These are phyloP conservation scores for Pelecanus crispus DNA, from an alignment of 2,113 vertebrate genomes.

Conservation along the genomic window DNA sequence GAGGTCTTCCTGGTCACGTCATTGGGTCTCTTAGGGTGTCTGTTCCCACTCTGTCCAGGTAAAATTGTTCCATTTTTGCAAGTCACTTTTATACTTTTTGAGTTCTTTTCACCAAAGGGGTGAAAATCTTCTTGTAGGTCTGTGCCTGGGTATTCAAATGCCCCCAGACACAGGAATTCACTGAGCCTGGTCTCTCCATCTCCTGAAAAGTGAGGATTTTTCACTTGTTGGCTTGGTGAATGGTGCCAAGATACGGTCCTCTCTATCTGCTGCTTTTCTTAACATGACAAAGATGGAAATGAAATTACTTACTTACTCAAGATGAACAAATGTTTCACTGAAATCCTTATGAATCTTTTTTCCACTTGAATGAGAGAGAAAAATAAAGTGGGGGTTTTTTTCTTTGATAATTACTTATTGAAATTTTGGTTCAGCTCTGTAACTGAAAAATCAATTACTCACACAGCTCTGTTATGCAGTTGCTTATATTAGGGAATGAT, in stretches of 20 bases:
- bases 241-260: not conserved
- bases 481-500: not conserved
- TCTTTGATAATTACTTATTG: not conserved
- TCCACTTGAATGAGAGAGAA: not conserved
- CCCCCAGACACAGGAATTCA: not conserved
- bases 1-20: not conserved
- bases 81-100: not conserved
- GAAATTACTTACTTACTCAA: not conserved
- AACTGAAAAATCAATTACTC: constrained; percentile 8
- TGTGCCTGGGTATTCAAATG: not conserved
- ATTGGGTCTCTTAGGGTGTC: not conserved
- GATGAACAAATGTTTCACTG: not conserved
- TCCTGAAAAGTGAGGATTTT: not conserved
- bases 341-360: not conserved
- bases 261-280: not conserved
- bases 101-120: not conserved
- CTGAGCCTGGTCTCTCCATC: not conserved
- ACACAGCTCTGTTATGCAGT: not conserved
- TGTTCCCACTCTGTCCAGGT: not conserved
- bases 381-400: not conserved
- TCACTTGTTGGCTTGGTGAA: not conserved
- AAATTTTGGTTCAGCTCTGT: not conserved
- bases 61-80: not conserved
- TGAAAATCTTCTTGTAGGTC: not conserved
- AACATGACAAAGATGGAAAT: not conserved